These are phyloP conservation scores for Cephalopholis sonnerati DNA, from an alignment of 2,113 vertebrate species.

Conservation along the genomic window DNA sequence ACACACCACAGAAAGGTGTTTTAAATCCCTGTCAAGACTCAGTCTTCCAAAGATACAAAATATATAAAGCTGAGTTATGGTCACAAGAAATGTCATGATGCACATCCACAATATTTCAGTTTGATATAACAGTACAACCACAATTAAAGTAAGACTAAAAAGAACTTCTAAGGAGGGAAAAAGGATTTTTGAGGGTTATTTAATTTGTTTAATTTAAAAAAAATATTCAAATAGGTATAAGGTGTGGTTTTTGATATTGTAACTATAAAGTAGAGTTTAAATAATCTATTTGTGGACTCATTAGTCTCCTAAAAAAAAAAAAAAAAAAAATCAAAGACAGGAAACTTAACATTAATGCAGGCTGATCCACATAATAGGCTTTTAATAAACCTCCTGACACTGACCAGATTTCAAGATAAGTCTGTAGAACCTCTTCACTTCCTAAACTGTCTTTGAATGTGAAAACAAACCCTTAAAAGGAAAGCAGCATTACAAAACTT, in stretches of 20 bases:
- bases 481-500: slow-evolving; percentile 38
- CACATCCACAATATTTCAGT: neutral
- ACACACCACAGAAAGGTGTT: too few relatives aligned
- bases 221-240: too few relatives aligned
- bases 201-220: too few relatives aligned
- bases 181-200: too few relatives aligned
- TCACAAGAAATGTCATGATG: neutral
- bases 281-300: too few relatives aligned
- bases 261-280: too few relatives aligned
- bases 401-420: slow-evolving; percentile 50
- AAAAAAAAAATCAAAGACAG: slow-evolving; percentile 25
- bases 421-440: slow-evolving; percentile 63
- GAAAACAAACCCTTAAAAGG: slow-evolving; percentile 73
- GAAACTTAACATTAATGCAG: slow-evolving; percentile 13
- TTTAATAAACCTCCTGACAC: slow-evolving; percentile 49
- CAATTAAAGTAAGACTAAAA: too few relatives aligned
- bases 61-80: neutral
- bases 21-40: too few relatives aligned
- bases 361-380: neutral
- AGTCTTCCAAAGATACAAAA: neutral
- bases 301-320: neutral
- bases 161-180: too few relatives aligned
- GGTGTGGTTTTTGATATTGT: too few relatives aligned
- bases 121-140: neutral
- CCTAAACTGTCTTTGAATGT: slow-evolving; percentile 35